Evolutionary conservation across 2,888 invertebrate species (phyloP).

Genomic region (Hyposoter dolosus): DNA sequence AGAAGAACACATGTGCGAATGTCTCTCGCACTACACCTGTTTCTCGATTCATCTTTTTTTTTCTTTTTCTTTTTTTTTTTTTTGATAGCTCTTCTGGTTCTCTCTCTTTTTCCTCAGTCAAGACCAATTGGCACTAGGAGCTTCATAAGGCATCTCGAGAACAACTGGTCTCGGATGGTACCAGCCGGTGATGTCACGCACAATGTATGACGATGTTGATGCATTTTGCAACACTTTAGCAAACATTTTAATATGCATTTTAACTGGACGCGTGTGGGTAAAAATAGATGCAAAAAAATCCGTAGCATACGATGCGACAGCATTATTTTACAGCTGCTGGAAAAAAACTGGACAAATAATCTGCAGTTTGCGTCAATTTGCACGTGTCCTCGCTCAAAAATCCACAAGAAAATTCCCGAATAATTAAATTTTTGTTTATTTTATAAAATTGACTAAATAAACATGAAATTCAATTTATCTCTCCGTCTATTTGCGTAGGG

Average conservation of each 20-base stretch:
- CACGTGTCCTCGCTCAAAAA: neutral
- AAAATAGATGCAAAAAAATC: neutral
- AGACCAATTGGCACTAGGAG: slow-evolving; percentile 10
- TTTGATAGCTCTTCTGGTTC: slow-evolving; percentile 38
- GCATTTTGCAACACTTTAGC: neutral
- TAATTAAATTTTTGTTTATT: neutral
- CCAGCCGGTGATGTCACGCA: slow-evolving; percentile 62
- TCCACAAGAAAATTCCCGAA: neutral
- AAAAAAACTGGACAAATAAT: neutral
- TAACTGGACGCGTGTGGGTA: neutral
- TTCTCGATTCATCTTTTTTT: neutral
- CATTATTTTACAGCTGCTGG: neutral
- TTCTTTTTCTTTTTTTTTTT: neutral
- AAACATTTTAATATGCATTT: slow-evolving; percentile 10
- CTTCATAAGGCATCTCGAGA: slow-evolving; percentile 56
- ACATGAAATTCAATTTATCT: neutral
- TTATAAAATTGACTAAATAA: neutral
- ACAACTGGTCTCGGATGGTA: slow-evolving; percentile 63
- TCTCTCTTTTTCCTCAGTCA: slow-evolving; percentile 3
- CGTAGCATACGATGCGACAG: neutral
- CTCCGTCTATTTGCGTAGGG: neutral
- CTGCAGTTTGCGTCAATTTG: neutral
- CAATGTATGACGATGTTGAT: slow-evolving; percentile 12
- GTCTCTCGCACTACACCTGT: slow-evolving; percentile 50
- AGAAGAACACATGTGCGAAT: slow-evolving; percentile 36